A percentile compares a stretch with the other conserved stretches of the same genome.
Evolutionary conservation across 2,888 invertebrate species (phyloP).

Genomic region (Cynaeus angustus): DNA sequence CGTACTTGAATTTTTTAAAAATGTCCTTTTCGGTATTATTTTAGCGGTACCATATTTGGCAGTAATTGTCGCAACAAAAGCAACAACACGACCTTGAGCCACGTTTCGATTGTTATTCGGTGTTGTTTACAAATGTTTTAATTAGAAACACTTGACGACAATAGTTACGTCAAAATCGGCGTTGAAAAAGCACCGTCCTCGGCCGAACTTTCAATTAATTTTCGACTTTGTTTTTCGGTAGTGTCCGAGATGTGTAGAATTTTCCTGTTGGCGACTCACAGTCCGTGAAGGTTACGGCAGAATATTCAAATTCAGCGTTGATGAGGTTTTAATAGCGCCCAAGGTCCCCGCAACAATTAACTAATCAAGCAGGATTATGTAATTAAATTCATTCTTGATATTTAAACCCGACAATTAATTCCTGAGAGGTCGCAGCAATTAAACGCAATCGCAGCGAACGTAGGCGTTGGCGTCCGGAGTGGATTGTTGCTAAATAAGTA

Average conservation of each 20-base stretch:
- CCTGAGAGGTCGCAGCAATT: conserved; percentile 23
- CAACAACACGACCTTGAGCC: conserved; percentile 53
- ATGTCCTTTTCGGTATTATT: not conserved
- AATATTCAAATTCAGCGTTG: conserved; percentile 47
- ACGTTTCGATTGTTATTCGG: conserved; percentile 14
- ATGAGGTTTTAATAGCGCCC: conserved; percentile 50
- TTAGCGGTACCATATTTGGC: conserved; percentile 9
- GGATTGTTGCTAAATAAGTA: conserved; percentile 49
- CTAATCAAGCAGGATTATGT: conserved; percentile 48
- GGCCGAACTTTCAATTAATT: conserved; percentile 19
- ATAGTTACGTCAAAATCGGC: conserved; percentile 26
- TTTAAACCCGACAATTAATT: conserved; percentile 25
- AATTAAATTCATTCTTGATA: conserved; percentile 38
- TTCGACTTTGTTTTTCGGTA: conserved; percentile 20
- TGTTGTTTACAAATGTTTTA: conserved; percentile 34
- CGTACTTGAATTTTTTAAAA: no score
- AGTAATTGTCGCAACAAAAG: conserved; percentile 48
- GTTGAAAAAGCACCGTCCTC: conserved; percentile 5
- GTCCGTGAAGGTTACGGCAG: conserved; percentile 43
- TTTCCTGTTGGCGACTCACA: conserved; percentile 26
- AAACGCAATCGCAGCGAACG: conserved; percentile 3
- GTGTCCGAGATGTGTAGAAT: conserved; percentile 29
- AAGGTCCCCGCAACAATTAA: conserved; percentile 49
- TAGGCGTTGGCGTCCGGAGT: conserved; percentile 25
- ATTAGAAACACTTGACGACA: conserved; percentile 32